phyloP scores from a whole-genome alignment of 2,888 invertebrate species.

The Noctua janthe region DNA sequence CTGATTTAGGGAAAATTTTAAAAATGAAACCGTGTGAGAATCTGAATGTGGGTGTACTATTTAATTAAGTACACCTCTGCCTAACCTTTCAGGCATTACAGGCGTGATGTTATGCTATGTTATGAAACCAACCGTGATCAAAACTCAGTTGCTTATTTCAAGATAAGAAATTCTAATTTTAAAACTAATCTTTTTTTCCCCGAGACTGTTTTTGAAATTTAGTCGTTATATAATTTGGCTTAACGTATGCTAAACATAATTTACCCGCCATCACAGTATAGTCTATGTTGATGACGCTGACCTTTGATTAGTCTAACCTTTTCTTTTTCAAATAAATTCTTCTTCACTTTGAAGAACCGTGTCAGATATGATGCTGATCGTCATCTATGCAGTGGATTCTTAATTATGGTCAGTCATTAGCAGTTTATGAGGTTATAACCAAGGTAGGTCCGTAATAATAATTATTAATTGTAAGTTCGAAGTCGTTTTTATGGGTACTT shows the following conservation, averaged over 20 bases:
- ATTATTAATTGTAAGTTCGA: neutral
- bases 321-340: slow-evolving; percentile 38
- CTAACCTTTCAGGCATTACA: too few relatives aligned
- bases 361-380: slow-evolving; percentile 30
- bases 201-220: neutral
- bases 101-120: too few relatives aligned
- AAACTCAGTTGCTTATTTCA: neutral
- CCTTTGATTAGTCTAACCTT: slow-evolving; percentile 44
- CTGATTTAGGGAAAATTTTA: too few relatives aligned
- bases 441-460: too few relatives aligned
- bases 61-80: too few relatives aligned
- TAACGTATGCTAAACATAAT: slow-evolving; percentile 22
- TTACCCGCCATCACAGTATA: neutral
- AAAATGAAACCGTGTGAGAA: neutral
- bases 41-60: too few relatives aligned
- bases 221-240: neutral
- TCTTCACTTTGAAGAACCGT: slow-evolving; percentile 28
- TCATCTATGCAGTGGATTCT: slow-evolving; percentile 17
- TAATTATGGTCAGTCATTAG: slow-evolving; percentile 5
- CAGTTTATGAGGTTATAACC: neutral
- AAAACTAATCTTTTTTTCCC: too few relatives aligned
- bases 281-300: slow-evolving; percentile 17
- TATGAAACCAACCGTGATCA: neutral
- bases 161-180: too few relatives aligned
- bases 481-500: neutral